A percentile compares a stretch with the other conserved stretches of the same genome.
Evolutionary conservation across 2,113 vertebrate species (phyloP).

Genomic region (Osmerus mordax): DNA sequence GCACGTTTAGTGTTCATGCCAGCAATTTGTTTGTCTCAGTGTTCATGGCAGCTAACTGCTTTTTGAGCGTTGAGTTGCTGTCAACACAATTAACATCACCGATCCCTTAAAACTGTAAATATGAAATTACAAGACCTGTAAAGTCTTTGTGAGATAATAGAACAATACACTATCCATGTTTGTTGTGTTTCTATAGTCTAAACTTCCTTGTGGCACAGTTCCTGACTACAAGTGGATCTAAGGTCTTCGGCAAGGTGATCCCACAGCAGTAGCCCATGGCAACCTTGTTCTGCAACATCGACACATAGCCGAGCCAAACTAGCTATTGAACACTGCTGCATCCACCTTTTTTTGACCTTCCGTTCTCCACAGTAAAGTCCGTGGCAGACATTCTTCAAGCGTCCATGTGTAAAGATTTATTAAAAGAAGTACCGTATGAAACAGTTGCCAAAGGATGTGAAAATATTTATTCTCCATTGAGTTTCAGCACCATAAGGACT

Average conservation of each 20-base stretch:
- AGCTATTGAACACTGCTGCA: conserved; percentile 48
- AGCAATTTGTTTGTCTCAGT: too few relatives aligned
- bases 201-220: neutral
- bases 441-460: too few relatives aligned
- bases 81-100: too few relatives aligned
- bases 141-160: neutral
- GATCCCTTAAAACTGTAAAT: too few relatives aligned
- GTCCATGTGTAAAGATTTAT: neutral
- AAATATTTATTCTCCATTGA: too few relatives aligned
- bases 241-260: conserved; percentile 49
- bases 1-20: too few relatives aligned
- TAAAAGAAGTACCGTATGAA: too few relatives aligned
- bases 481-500: too few relatives aligned
- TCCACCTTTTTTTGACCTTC: conserved; percentile 58
- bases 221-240: conserved; percentile 10
- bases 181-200: neutral
- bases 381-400: neutral
- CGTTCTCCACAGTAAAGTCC: conserved; percentile 31
- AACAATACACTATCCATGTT: neutral
- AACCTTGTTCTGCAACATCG: conserved; percentile 54
- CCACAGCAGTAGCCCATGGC: conserved; percentile 38
- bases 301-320: conserved; percentile 50
- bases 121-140: too few relatives aligned
- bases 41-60: too few relatives aligned
- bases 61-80: too few relatives aligned